Evolutionary conservation across 2,888 invertebrate species (phyloP).

Genomic region (Hydroisotoma schaefferi): DNA sequence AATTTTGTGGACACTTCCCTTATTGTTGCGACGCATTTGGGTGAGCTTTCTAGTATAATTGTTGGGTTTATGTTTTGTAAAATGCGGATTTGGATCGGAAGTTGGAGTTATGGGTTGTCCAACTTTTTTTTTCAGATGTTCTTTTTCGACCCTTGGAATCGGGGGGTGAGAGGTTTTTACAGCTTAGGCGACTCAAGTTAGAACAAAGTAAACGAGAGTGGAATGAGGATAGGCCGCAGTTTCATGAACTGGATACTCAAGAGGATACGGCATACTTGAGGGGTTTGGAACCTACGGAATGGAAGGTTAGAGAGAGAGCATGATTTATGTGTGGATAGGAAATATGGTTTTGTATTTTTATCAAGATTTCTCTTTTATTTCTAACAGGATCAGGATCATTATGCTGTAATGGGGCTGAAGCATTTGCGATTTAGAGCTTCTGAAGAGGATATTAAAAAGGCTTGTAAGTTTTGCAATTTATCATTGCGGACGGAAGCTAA

Average conservation of each 20-base stretch:
- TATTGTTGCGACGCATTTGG: slow-evolving; percentile 28
- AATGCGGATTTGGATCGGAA: no score
- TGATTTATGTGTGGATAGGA: neutral
- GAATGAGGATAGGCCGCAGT: slow-evolving; percentile 10
- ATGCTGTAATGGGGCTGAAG: slow-evolving; percentile 87
- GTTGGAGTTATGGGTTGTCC: no score
- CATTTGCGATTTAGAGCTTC: slow-evolving; percentile 77
- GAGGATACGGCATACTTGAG: slow-evolving; percentile 78
- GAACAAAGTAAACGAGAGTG: slow-evolving; percentile 26
- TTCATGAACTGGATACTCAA: slow-evolving; percentile 52
- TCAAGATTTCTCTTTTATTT: neutral
- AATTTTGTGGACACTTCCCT: slow-evolving; percentile 26
- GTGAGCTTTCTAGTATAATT: no score
- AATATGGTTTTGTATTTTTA: slow-evolving; percentile 1
- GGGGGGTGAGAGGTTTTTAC: slow-evolving; percentile 25
- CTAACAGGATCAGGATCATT: slow-evolving; percentile 83
- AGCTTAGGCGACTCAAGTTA: slow-evolving; percentile 18
- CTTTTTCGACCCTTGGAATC: slow-evolving; percentile 36
- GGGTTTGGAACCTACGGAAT: slow-evolving; percentile 89
- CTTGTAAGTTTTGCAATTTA: slow-evolving; percentile 73
- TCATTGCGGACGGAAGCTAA: no score
- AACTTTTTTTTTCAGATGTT: slow-evolving; percentile 39
- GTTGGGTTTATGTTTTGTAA: no score
- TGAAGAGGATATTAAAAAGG: slow-evolving; percentile 88
- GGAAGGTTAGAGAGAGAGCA: slow-evolving; percentile 63